A percentile compares a stretch with the other conserved stretches of the same genome.
Conservation (phyloP, 2,888 invertebrate genomes). For the Archaeoteleia sp. region DNA sequence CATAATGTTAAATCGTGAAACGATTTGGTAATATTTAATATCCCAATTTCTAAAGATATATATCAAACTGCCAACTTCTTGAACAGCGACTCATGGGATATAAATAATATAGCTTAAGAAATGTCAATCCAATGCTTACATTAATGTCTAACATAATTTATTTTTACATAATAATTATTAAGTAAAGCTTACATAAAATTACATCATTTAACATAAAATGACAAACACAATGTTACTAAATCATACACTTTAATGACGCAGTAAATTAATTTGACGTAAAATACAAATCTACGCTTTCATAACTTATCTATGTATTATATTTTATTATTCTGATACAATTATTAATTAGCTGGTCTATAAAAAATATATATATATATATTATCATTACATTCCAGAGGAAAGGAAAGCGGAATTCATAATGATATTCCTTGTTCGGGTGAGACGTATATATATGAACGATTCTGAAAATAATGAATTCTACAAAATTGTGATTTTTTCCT, state of each 20-base stretch:
- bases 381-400: constrained; percentile 1
- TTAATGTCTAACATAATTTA: constrained; percentile 2
- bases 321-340: constrained; percentile 31
- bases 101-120: too few species aligned
- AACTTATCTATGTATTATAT: constrained; percentile 41
- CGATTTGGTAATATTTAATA: too few species aligned
- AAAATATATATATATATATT: constrained; percentile 7
- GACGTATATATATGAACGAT: too few species aligned
- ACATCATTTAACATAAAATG: neutral
- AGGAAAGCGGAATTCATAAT: neutral
- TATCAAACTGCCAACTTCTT: too few species aligned
- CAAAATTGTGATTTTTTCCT: neutral
- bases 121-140: too few species aligned
- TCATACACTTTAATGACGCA: constrained; percentile 34
- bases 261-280: constrained; percentile 35
- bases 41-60: too few species aligned
- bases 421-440: too few species aligned
- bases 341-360: constrained; percentile 29
- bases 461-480: constrained; percentile 20
- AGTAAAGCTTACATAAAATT: neutral
- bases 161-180: constrained; percentile 5
- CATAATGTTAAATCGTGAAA: too few species aligned
- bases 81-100: too few species aligned
- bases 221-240: constrained; percentile 24
- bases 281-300: constrained; percentile 38